Evolutionary conservation across 1,140 invertebrate genomes (phyloP), one percentile per base, ranked within the genome.

Genomic region (Bombus affinis): DNA sequence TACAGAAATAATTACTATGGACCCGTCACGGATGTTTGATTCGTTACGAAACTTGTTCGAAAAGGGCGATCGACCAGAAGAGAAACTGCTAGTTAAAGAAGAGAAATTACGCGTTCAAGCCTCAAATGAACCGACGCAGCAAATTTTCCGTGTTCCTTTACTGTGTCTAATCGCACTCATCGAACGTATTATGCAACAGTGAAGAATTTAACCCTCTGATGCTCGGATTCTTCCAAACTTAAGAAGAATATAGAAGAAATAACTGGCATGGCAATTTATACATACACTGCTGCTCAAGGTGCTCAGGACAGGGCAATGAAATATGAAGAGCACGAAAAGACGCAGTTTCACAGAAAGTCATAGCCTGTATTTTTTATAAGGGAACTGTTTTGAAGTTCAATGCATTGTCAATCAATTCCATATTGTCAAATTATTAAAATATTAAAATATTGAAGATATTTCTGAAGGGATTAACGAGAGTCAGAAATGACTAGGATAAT

Each of bases 21-120:
- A 22, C 28, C 25, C 22, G 25, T 70, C 44, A 47, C 37, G 71
- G 39, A 76, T 47, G 25, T 44, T 66, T 32, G 32, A 35, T 13
- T n/a, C 5, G 13, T 84, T 70, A 18, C 62, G 39, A 44, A 39
- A 62, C 37, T 28, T 15, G 66, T 71, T 81, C 53, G 65, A 72
- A 81, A 62, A 44, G 37, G 32, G 53, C 80, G 80, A 73, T 74
- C 47, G 70, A 81, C 37, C 80, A 32, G 35, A 35, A 57, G 75
- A 83, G 74, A 83, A 78, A 78, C 47, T 47, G 74, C 5, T 44
- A 57, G 35, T 77, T 72, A 81, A 39, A 0, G 37, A 77, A 83
- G 73, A 77, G 81, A 83, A 83, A 83, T 68, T 66, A 66, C n/a
- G 42, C 62, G 74, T 70, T 83, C 65, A n/a, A 25, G 73, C 62